Evolutionary conservation across 2,888 invertebrate genomes (phyloP).

Genomic region (Rhorus exstirpatorius): DNA sequence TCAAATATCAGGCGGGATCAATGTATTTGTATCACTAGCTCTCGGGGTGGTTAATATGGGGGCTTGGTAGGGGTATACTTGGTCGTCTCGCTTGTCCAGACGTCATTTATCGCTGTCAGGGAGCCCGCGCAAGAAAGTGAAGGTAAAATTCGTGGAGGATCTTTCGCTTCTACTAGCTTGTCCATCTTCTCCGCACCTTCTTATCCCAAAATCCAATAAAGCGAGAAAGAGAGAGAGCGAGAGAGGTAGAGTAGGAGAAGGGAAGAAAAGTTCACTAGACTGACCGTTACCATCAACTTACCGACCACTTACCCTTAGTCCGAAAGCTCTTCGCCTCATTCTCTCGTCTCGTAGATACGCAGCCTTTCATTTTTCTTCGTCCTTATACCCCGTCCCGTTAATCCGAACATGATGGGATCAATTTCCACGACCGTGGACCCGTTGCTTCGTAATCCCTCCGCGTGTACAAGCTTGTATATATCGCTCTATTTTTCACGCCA

Average conservation of each 20-base stretch:
- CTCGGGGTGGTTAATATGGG: constrained; percentile 25
- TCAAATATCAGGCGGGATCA: constrained; percentile 63
- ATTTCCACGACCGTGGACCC: constrained; percentile 31
- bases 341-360: constrained; percentile 32
- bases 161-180: constrained; percentile 35
- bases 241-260: constrained; percentile 9
- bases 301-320: constrained; percentile 68
- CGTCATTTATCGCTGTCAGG: constrained; percentile 74
- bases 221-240: constrained; percentile 10
- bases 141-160: constrained; percentile 69
- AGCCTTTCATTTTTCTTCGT: constrained; percentile 60
- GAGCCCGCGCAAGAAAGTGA: constrained; percentile 50
- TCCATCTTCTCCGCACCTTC: constrained; percentile 38
- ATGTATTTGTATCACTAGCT: constrained; percentile 56
- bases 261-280: constrained; percentile 48
- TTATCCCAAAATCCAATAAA: constrained; percentile 43
- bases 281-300: constrained; percentile 71
- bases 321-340: constrained; percentile 60
- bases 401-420: constrained; percentile 44
- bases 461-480: constrained; percentile 8
- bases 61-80: constrained; percentile 27
- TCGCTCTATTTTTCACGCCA: constrained; percentile 3
- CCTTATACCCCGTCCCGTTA: constrained; percentile 33
- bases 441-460: constrained; percentile 24
- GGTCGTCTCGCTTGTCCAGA: constrained; percentile 56